Base-by-base conservation (phyloP, 2,113 vertebrate species). In the Lophochroa leadbeateri region DNA sequence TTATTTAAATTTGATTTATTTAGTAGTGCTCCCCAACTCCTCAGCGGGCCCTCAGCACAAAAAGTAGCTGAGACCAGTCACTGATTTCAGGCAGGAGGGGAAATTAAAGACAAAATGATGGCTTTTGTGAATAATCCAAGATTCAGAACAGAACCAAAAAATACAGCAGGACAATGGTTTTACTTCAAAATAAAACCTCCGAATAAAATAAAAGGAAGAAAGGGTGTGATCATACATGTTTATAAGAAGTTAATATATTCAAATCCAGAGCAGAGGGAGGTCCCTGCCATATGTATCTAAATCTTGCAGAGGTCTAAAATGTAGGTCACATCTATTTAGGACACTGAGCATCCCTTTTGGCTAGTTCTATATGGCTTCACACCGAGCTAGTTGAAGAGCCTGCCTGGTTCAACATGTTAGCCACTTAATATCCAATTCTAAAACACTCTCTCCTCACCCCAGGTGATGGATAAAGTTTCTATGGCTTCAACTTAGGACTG, bases 251-350 rank as follows among this genome's bases (percentile, higher is more conserved):
- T 87, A 82, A 1, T 88, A 67, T 61, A 90, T 91, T 78, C 58
- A 94, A 83, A 94, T 90, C 37, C 41, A 2, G 93, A 94, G 78
- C 75, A 92, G 72, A 91, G 70, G 94, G 93, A 96, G 75, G 87
- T 82, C 65, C 46, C 44, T 94, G 70, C 90, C 93, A 87, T 86
- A 95, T 76, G 87, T 69, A 76, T 69, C 90, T 88, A 79, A 82
- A 91, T 95, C 93, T 95, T 95, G 75, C 25, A 80, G 76, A 96
- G 92, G 49, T 94, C 91, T 95, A 79, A 94, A 96, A 97, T 95
- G 85, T 96, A 96, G 95, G 95, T 94, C 96, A 91, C 58, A 46
- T 85, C 91, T 94, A 96, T 97, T 97, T 95, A 96, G 95, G 95
- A 94, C 94, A 90, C 70, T 31, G 41, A 85, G 71, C 75, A 94